phyloP scores from a whole-genome alignment of 64 coral and sea anemone species.

The Acropora yongei region DNA sequence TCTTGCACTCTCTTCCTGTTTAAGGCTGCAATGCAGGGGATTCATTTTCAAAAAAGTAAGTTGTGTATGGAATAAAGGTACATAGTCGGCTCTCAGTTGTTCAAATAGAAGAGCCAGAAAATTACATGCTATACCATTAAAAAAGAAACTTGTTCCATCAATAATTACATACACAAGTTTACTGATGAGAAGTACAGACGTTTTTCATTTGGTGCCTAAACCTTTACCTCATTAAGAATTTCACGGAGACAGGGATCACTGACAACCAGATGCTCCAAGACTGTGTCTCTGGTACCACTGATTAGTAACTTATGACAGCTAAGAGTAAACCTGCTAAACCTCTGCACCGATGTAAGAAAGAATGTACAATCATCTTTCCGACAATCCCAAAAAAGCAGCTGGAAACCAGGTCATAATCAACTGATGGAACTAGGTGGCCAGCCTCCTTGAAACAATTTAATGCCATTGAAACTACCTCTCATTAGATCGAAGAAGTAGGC shows the following conservation, averaged over 20 bases:
- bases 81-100: constrained; percentile 16
- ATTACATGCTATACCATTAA: constrained; percentile 9
- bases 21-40: background rate
- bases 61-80: constrained; percentile 1
- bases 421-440: constrained; percentile 42
- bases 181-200: background rate
- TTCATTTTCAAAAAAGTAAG: background rate
- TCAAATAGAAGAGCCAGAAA: constrained; percentile 3
- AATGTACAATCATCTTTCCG: constrained; percentile 54
- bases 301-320: constrained; percentile 44
- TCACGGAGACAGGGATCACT: constrained; percentile 50
- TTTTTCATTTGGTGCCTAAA: constrained; percentile 18
- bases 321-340: constrained; percentile 40
- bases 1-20: background rate
- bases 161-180: constrained; percentile 13
- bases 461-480: constrained; percentile 42
- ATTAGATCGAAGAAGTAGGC: constrained; percentile 50
- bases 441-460: constrained; percentile 51
- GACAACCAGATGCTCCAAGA: constrained; percentile 24
- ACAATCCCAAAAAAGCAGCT: constrained; percentile 27
- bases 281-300: constrained; percentile 44
- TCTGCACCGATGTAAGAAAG: constrained; percentile 34
- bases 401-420: constrained; percentile 34
- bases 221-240: constrained; percentile 26
- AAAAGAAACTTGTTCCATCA: constrained; percentile 38